phyloP scores from a whole-genome alignment of 1,140 invertebrate genomes.

The Nebria ingens region DNA sequence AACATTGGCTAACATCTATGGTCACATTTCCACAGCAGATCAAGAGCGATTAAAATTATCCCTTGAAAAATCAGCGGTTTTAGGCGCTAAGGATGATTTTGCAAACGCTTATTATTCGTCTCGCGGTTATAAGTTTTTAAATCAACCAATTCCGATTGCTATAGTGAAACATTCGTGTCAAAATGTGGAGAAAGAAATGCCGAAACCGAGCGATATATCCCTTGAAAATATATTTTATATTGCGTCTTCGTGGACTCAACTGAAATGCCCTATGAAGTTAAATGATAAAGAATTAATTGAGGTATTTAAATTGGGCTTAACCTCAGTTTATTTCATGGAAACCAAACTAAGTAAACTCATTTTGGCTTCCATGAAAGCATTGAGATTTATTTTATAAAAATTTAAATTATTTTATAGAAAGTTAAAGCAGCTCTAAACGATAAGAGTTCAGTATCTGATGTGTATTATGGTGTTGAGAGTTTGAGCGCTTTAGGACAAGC shows the following conservation, averaged over 20 bases:
- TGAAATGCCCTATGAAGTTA: constrained; percentile 26
- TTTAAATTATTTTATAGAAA: constrained; percentile 22
- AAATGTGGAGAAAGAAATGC: constrained; percentile 20
- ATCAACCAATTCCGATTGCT: constrained; percentile 17
- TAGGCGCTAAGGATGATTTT: constrained; percentile 19
- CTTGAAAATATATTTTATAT: constrained; percentile 24
- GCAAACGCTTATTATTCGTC: constrained; percentile 22
- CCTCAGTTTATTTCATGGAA: no score
- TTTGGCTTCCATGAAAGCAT: no score
- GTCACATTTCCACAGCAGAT: not conserved
- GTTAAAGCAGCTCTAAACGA: constrained; percentile 23
- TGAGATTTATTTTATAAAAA: constrained; percentile 1
- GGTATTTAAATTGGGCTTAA: constrained; percentile 25
- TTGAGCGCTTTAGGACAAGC: constrained; percentile 21
- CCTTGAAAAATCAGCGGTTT: not conserved
- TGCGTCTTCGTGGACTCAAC: constrained; percentile 20
- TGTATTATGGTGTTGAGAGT: constrained; percentile 28
- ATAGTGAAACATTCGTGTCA: constrained; percentile 21
- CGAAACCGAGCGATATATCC: constrained; percentile 16
- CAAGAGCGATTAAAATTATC: not conserved
- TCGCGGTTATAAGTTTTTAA: constrained; percentile 23
- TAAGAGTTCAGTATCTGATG: constrained; percentile 22
- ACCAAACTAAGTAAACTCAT: no score
- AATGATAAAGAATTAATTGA: constrained; percentile 22
- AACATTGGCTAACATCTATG: not conserved